Evolutionary conservation across 1,140 invertebrate genomes (phyloP).

Genomic region (Belonocnema kinseyi): DNA sequence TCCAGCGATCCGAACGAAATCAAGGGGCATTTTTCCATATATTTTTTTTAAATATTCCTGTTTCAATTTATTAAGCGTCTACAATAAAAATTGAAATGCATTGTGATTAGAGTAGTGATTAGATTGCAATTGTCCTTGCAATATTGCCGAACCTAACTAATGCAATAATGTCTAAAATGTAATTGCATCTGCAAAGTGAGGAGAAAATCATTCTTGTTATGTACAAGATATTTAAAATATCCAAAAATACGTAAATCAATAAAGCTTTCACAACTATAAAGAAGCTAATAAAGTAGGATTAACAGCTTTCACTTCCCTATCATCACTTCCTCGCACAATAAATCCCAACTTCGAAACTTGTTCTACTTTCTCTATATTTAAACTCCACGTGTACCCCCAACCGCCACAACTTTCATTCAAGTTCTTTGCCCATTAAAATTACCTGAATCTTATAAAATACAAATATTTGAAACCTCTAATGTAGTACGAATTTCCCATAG

Average conservation of each 20-base stretch:
- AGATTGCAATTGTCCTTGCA: too few species aligned
- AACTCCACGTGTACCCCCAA: constrained; percentile 1
- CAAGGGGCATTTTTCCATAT: too few species aligned
- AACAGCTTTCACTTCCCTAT: background rate
- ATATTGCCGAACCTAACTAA: too few species aligned
- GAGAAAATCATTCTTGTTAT: background rate
- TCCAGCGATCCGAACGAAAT: too few species aligned
- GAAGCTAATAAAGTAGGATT: background rate
- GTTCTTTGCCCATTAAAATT: background rate
- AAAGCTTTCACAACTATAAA: background rate
- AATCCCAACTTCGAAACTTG: constrained; percentile 15
- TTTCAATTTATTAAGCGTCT: too few species aligned
- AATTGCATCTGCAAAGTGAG: too few species aligned
- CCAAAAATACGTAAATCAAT: background rate
- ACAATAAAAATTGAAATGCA: too few species aligned
- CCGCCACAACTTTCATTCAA: constrained; percentile 21
- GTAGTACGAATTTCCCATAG: background rate
- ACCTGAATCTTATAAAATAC: background rate
- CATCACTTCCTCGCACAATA: constrained; percentile 20
- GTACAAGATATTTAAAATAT: background rate
- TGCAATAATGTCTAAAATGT: too few species aligned
- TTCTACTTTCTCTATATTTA: constrained; percentile 25
- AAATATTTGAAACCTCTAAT: background rate
- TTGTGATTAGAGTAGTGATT: too few species aligned
- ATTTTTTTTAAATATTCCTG: too few species aligned